Percentiles rank a stretch among this genome's conserved stretches.
These are phyloP conservation scores for Caenorhabditis doughertyi DNA, from an alignment of 2,888 invertebrate genomes.

Conservation along the genomic window DNA sequence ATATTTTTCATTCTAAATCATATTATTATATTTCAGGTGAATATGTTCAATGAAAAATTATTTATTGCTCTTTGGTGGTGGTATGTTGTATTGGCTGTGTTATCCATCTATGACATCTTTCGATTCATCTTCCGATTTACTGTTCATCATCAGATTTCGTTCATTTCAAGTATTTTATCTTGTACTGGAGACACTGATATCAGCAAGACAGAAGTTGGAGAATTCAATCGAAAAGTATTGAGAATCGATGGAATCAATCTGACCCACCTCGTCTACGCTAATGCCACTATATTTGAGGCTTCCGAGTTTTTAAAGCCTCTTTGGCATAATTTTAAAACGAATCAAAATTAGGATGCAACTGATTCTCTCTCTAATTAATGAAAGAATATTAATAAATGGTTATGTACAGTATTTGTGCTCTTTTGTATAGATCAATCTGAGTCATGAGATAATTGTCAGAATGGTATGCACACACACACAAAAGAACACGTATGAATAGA, in stretches of 20 bases:
- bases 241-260: conserved; percentile 79
- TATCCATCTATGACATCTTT: conserved; percentile 54
- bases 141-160: conserved; percentile 43
- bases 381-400: neutral
- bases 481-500: neutral
- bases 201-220: conserved; percentile 37
- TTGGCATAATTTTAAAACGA: conserved; percentile 48
- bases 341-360: conserved; percentile 14
- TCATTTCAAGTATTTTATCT: conserved; percentile 48
- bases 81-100: conserved; percentile 49
- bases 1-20: neutral
- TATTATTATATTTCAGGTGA: conserved; percentile 73
- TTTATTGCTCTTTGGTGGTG: conserved; percentile 82
- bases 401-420: conserved; percentile 20
- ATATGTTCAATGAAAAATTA: conserved; percentile 82
- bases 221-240: conserved; percentile 74
- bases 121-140: conserved; percentile 56
- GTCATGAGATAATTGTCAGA: neutral
- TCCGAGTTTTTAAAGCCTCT: conserved; percentile 56
- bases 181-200: conserved; percentile 24
- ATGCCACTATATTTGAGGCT: conserved; percentile 72
- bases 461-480: neutral
- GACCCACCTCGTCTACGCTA: conserved; percentile 78
- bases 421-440: neutral
- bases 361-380: neutral